Evolutionary conservation across 2,113 vertebrate genomes (phyloP), one percentile per base, ranked within the genome.

Genomic region (Vireo altiloquus): DNA sequence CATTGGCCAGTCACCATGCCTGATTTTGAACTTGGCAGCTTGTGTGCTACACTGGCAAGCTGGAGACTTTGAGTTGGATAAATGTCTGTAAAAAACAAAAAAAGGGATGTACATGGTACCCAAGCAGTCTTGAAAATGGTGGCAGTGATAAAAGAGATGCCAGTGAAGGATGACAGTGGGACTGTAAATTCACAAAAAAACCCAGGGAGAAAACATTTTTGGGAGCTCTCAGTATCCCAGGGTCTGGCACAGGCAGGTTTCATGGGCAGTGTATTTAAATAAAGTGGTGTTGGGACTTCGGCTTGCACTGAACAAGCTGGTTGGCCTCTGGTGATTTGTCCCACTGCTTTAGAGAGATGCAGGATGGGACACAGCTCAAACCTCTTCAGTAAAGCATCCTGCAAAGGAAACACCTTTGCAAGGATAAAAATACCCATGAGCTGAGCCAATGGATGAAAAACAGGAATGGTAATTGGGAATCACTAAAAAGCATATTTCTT

Each of bases 1-100:
- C 6, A 6, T 64, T 75, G n/a, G 19, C 30, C 22, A 21, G 46
- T 31, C 50, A 82, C 46, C 0, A 0, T n/a, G 39, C 17, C 52
- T 46, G 39, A 66, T 66, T 86, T 75, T n/a, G n/a, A 71, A 57
- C 25, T 46, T 59, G 21, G n/a, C 37, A 89, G 27, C 18, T 66
- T 0, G 0, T 13, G 8, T 35, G 47, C 37, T 82, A 87, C 56
- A 61, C 42, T 49, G 23, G 40, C 46, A 93, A 91, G 10, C 31
- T 47, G 28, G 22, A 61, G 24, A 70, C 22, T 27, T 44, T 14
- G 49, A 71, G 30, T 6, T 59, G 30, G 30, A 40, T 66, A 66
- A 11, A 19, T 7, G 16, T 28, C 57, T 57, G 28, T 14, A 6
- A 9, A 69, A 35, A 39, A 50, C 31, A 17, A 30, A 44, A 28